Conservation (phyloP, 2,113 vertebrate genomes). For the Myrmophylax atrothorax region DNA sequence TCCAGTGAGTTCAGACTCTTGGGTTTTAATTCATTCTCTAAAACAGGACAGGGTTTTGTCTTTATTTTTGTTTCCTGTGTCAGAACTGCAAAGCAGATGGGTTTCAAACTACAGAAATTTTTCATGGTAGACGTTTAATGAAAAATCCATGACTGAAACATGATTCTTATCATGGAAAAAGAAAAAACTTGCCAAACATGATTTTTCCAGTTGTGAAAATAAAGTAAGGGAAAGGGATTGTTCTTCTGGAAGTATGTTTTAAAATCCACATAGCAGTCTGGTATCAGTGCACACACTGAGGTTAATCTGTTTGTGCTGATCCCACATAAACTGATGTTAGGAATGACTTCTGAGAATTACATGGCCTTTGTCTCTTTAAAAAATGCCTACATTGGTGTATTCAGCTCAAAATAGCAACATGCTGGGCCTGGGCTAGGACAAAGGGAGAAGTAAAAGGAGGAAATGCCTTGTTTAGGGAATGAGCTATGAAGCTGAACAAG, state of each 20-base stretch:
- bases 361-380: neutral
- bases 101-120: neutral
- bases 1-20: neutral
- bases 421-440: neutral
- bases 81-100: constrained; percentile 25
- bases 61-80: constrained; percentile 23
- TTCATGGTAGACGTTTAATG: neutral
- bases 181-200: neutral
- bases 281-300: neutral
- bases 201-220: neutral
- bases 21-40: neutral
- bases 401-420: constrained; percentile 1
- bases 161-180: neutral
- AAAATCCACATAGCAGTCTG: neutral
- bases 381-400: neutral
- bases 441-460: constrained; percentile 34
- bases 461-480: neutral
- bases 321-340: neutral
- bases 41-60: neutral
- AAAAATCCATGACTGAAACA: neutral
- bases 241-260: neutral
- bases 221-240: neutral
- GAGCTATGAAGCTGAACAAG: neutral
- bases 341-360: neutral
- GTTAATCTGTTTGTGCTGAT: neutral